Base-by-base conservation (phyloP, 2,888 invertebrate genomes). In the Branchinecta sandiegonensis region DNA sequence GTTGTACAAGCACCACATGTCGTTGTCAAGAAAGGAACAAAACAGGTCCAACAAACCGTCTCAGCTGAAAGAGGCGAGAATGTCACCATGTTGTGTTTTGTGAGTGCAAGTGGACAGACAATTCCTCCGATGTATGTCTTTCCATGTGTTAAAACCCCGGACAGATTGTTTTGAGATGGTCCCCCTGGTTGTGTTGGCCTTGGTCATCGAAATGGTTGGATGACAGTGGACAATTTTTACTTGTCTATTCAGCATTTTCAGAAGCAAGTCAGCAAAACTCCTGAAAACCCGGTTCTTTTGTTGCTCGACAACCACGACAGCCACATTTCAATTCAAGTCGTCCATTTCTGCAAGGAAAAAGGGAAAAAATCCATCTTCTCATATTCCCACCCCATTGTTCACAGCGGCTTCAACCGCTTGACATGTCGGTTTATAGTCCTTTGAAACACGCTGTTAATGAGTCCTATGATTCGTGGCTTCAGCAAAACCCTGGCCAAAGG, bases 391-490 rank as follows among this genome's bases (percentile, higher is more conserved):
- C n/a, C n/a, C n/a, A n/a, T n/a, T n/a, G n/a, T n/a, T n/a, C n/a
- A n/a, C n/a, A n/a, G n/a, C n/a, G n/a, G n/a, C n/a, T n/a, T n/a
- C n/a, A n/a, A n/a, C n/a, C n/a, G n/a, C n/a, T n/a, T n/a, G n/a
- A n/a, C n/a, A n/a, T n/a, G n/a, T n/a, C n/a, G n/a, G n/a, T n/a
- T n/a, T n/a, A n/a, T n/a, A n/a, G n/a, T n/a, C n/a, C n/a, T n/a
- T n/a, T n/a, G n/a, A n/a, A n/a, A n/a, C n/a, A n/a, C n/a, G n/a
- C n/a, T n/a, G n/a, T n/a, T n/a, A n/a, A n/a, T n/a, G n/a, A n/a
- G n/a, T n/a, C n/a, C n/a, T n/a, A n/a, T 48, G 74, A 75, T 68
- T 68, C 72, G 13, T 77, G 75, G 76, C 73, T 77, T 71, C 48
- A 70, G n/a, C 71, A 64, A 63, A 68, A 75, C 68, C 73, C 73